Evolutionary conservation across 2,113 vertebrate species (phyloP).

Genomic region (Passer montanus): DNA sequence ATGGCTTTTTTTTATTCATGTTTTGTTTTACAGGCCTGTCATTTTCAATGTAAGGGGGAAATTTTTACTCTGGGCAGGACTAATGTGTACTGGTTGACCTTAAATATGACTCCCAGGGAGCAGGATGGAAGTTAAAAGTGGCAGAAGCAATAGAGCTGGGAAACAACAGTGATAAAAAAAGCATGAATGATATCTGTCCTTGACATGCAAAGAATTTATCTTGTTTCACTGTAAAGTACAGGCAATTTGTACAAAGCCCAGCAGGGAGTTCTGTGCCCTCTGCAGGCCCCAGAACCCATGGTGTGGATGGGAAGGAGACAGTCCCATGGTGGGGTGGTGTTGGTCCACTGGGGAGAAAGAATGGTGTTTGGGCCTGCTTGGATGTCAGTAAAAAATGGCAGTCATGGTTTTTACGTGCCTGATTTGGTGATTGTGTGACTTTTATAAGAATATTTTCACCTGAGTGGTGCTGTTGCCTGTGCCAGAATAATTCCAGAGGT

Average conservation of each 20-base stretch:
- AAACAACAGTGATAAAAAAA: conserved; percentile 27
- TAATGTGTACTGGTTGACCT: conserved; percentile 65
- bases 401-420: accelerated
- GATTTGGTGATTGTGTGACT: neutral
- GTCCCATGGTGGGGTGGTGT: neutral
- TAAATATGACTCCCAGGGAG: conserved; percentile 64
- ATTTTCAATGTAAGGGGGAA: conserved; percentile 57
- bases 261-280: neutral
- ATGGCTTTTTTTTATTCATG: conserved; percentile 14
- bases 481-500: neutral
- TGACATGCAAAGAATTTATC: conserved; percentile 23
- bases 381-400: neutral
- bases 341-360: neutral
- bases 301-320: neutral
- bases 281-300: accelerated
- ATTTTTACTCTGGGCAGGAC: conserved; percentile 68
- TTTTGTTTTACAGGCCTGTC: conserved; percentile 65
- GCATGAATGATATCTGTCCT: conserved; percentile 36
- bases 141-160: conserved; percentile 32
- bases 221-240: conserved; percentile 15
- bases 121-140: conserved; percentile 64
- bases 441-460: neutral
- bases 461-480: accelerated
- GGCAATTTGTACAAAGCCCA: neutral
- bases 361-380: neutral